Base-by-base conservation (phyloP, 1,140 invertebrate genomes). In the Drosophila murphyi region DNA sequence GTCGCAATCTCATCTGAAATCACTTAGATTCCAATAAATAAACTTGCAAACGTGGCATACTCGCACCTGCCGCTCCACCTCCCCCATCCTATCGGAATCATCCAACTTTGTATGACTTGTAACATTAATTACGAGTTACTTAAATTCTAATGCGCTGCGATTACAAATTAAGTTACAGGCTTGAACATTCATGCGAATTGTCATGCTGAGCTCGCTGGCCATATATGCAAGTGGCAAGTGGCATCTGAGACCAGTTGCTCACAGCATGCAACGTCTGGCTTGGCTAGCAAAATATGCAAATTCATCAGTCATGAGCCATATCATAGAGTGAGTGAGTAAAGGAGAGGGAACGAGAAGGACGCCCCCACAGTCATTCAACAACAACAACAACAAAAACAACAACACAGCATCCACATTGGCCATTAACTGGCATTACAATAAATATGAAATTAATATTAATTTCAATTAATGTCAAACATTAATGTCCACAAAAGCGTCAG, bases 21-120 rank as follows among this genome's bases (percentile, higher is more conserved):
- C 91, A 92, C 91, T 92, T 92, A 92, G 91, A 92, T 90, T 90
- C 88, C 91, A 91, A 92, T 92, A 92, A 92, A 92, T 92, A 91
- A 56, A 80, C 64, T 71, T 55, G 57, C 76, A 82, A 76, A 80
- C 68, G 64, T 70, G 68, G 34, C 35, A 34, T 72, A 56, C 64
- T 48, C 12, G 20, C 39, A 52, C 43, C 45, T 39, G 12, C 5
- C 28, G 35, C 37, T 10, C 57, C 55, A 34, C 32, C 28, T 28
- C 37, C 34, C 32, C 45, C 37, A 20, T 20, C 20, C 20, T 20
- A 20, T 2, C 20, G 20, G 20, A 20, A 20, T 20, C 20, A 20
- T 20, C 10, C 54, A 31, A 45, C 39, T 70, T 39, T 54, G 63
- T 69, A 35, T 77, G 87, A 69, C 72, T 70, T 74, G 74, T 67